Conservation (phyloP, 2,113 vertebrate genomes). For the Gallinago paraguaiae region DNA sequence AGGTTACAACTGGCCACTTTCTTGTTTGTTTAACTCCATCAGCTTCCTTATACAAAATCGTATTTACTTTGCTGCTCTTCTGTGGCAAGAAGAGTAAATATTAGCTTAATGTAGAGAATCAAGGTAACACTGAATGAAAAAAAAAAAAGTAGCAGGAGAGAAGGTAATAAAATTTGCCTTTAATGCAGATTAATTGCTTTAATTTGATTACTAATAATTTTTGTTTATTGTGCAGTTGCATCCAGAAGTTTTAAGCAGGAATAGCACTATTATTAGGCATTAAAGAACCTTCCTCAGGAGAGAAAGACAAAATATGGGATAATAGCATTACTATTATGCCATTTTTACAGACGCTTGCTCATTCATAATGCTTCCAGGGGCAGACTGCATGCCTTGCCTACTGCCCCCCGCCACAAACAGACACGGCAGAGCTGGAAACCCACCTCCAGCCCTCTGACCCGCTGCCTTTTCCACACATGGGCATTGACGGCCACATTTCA, state of each 20-base stretch:
- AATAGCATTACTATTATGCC: neutral
- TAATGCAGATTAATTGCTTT: neutral
- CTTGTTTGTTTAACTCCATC: conserved; percentile 59
- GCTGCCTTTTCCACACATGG: neutral
- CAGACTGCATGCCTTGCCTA: neutral
- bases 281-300: neutral
- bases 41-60: conserved; percentile 33
- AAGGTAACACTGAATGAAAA: conserved; percentile 17
- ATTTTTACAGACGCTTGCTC: neutral
- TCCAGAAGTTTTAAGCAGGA: neutral
- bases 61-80: conserved; percentile 65
- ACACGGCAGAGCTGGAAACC: neutral
- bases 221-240: neutral
- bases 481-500: neutral
- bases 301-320: neutral
- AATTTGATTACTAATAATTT: neutral
- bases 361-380: too few relatives aligned
- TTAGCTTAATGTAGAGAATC: conserved; percentile 64
- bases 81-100: conserved; percentile 59
- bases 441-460: neutral
- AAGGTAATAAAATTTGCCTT: conserved; percentile 16
- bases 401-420: neutral
- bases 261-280: neutral
- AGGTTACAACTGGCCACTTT: conserved; percentile 38
- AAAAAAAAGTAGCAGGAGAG: neutral